Evolutionary conservation across 2,113 vertebrate species (phyloP).

Genomic region (Edolisoma coerulescens): DNA sequence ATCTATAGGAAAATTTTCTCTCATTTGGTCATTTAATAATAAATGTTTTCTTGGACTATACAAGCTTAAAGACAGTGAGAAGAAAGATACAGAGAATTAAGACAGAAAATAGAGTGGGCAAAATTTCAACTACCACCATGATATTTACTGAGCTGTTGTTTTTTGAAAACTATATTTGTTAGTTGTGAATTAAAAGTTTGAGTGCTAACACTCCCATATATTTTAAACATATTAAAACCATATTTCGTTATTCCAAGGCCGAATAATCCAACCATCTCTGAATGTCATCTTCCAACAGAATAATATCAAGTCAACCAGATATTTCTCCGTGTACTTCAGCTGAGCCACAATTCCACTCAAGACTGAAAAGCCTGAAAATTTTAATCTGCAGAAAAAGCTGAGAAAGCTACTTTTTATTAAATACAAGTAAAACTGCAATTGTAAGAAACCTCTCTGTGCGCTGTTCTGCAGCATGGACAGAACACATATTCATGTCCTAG

Average conservation of each 20-base stretch:
- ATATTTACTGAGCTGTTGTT: background rate
- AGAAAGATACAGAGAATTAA: background rate
- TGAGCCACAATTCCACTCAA: background rate
- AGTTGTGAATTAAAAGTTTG: background rate
- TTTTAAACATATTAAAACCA: background rate
- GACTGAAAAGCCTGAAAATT: background rate
- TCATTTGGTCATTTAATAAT: background rate
- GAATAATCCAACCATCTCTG: rapidly evolving
- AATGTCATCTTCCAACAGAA: background rate
- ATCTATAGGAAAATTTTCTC: too few relatives aligned
- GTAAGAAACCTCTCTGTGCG: background rate
- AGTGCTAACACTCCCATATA: background rate
- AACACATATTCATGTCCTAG: background rate
- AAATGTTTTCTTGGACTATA: background rate
- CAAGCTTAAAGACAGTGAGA: background rate
- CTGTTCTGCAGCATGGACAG: background rate
- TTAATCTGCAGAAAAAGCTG: background rate
- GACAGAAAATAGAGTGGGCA: background rate
- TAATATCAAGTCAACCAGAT: background rate
- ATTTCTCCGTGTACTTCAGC: background rate
- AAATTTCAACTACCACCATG: background rate
- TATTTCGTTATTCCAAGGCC: background rate
- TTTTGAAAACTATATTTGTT: background rate
- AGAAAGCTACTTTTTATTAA: background rate
- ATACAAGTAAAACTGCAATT: background rate